These are phyloP conservation scores for Drosophila ezoana DNA, from an alignment of 2,888 invertebrate genomes.

Conservation along the genomic window DNA sequence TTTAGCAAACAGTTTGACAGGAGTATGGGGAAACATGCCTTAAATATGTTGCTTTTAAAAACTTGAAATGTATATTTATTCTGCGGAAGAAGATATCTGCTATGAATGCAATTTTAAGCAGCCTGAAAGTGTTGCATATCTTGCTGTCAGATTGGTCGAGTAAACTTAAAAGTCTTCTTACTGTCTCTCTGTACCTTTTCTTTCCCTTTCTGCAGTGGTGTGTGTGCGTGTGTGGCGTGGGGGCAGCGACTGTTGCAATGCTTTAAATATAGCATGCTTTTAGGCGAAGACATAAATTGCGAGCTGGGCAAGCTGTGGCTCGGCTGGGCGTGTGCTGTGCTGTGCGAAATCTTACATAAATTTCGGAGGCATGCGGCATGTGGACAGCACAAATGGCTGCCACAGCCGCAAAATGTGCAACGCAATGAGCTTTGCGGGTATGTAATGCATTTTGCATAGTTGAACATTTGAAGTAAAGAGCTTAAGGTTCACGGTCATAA, in stretches of 20 bases:
- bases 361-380: slow-evolving; percentile 15
- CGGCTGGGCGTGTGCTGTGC: not conserved
- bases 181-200: not conserved
- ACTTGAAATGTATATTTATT: no score
- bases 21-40: not conserved
- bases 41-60: not conserved
- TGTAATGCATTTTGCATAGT: slow-evolving; percentile 19
- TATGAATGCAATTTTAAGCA: not conserved
- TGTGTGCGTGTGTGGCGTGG: no score
- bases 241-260: not conserved
- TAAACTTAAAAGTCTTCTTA: slow-evolving; percentile 7
- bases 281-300: slow-evolving; percentile 40
- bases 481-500: slow-evolving; percentile 51
- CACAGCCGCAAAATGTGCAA: slow-evolving; percentile 24
- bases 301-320: slow-evolving; percentile 8
- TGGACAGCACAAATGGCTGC: slow-evolving; percentile 10
- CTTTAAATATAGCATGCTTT: slow-evolving; percentile 22
- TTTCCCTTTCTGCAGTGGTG: not conserved
- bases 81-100: no score
- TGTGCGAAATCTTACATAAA: slow-evolving; percentile 31
- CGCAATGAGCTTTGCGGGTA: slow-evolving; percentile 18
- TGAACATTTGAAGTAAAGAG: slow-evolving; percentile 15
- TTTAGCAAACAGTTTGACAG: not conserved
- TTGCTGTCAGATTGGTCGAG: slow-evolving; percentile 11
- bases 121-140: not conserved